A percentile compares a stretch with the other conserved stretches of the same genome.
These are phyloP conservation scores for Peromyscus nudipes DNA, from an alignment of 2,797 vertebrate species.

Conservation along the genomic window DNA sequence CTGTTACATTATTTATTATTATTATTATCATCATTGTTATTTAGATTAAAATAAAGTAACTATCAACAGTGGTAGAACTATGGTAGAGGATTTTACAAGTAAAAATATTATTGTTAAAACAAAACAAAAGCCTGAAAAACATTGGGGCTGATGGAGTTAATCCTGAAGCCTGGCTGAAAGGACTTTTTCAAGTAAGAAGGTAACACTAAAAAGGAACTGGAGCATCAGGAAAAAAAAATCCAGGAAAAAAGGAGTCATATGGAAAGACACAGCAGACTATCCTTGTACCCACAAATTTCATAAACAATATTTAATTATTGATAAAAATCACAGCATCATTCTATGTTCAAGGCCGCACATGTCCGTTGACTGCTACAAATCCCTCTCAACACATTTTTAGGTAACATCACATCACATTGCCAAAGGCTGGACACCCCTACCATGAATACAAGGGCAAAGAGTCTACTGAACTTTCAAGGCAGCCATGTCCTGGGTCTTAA, in stretches of 20 bases:
- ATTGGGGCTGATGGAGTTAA: not conserved
- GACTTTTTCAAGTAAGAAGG: not conserved
- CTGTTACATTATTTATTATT: no score
- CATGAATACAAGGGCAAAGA: not conserved
- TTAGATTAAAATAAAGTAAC: not conserved
- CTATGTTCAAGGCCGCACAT: not conserved
- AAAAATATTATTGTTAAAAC: not conserved
- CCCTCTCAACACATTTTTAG: not conserved
- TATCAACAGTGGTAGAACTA: not conserved
- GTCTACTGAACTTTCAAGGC: not conserved
- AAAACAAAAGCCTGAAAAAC: not conserved
- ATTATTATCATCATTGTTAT: not conserved
- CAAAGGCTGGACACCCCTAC: not conserved
- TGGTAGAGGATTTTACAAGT: not conserved
- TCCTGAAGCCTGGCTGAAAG: not conserved
- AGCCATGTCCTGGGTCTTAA: not conserved
- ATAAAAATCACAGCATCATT: not conserved
- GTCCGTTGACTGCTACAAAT: not conserved
- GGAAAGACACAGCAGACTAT: not conserved
- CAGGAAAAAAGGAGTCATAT: not conserved
- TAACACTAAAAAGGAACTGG: not conserved
- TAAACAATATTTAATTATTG: slow-evolving; percentile 17
- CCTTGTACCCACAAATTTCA: not conserved
- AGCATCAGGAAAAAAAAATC: not conserved
- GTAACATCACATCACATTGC: not conserved